Base-by-base conservation (phyloP, 1,140 invertebrate genomes). In the Colletes gigas region DNA sequence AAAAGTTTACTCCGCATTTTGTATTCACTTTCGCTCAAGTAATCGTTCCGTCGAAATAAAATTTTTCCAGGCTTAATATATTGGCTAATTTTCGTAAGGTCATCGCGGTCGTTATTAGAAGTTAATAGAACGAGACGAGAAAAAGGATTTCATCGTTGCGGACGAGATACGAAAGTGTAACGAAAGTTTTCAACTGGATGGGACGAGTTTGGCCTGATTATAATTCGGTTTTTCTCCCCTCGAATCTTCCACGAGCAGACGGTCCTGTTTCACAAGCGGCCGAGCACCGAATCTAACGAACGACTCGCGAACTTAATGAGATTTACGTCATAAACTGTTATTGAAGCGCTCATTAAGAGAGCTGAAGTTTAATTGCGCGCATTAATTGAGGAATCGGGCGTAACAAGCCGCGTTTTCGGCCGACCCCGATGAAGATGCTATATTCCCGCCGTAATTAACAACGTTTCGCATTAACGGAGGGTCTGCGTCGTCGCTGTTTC, bases 351-450 rank as follows among this genome's bases (percentile, higher is more conserved):
- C 78, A 66, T 80, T 80, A 80, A 59, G 59, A 69, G 74, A 69
- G 55, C 9, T 44, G 82, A 67, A 72, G 67, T 79, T 83, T 79
- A 83, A 84, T 83, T 74, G 76, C 75, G 77, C 54, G 74, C 62
- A 52, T 71, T 79, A 84, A 82, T 73, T 65, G 75, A 79, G 66
- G 59, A 80, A 47, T 78, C 39, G 39, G 19, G 55, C 17, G 59
- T 68, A 55, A 74, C 73, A 70, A 75, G 66, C 21, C n/a, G 5
- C 44, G 55, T 60, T 77, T 77, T 70, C 50, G 39, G 10, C 9
- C 47, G 0, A n/a, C 8, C 52, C 8, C 41, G 10, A 6, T 4
- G 67, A 50, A 47, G 54, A 68, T 41, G 50, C 44, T 47, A 47
- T 62, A 47, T 62, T 70, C 5, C 21, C 14, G 6, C 6, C 30